Base-by-base conservation (phyloP, 2,888 invertebrate species). In the Perizoma flavofasciatum region DNA sequence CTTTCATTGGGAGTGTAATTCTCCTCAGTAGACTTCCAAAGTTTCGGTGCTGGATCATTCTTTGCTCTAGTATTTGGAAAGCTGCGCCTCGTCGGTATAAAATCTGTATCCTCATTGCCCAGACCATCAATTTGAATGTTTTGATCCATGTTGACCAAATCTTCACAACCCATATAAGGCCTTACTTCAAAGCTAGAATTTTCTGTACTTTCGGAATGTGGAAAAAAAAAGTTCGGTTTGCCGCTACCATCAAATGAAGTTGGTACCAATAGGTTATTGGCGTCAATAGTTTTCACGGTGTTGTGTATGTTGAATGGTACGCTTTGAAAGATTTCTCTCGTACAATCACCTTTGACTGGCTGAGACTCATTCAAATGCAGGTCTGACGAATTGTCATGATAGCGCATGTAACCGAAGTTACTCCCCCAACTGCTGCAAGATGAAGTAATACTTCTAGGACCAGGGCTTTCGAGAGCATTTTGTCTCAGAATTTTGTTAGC, bases 381-480 rank as follows among this genome's bases (percentile, higher is more conserved):
- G 59, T 92, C 93, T 40, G 84, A 85, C 59, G 77, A 89, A 72
- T 91, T 87, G 68, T 95, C 93, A 72, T 93, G 94, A 82, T 95
- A 95, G 50, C 94, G 92, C 34, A 96, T 93, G 73, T 95, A 95
- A 44, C 95, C 95, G 79, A 94, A 94, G 76, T 93, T 93, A 75
- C 93, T 93, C 2, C 92, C 92, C 88, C 92, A 92, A 82, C 93
- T 94, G 61, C 93, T 93, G 63, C 88, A 88, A 58, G 87, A 88
- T 5, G 92, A 92, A 6, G 89, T 89, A 50, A 86, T 84, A 32
- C 85, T 88, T 66, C 62, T 62, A 8, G 86, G 86, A 57, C 89
- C 92, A 4, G 86, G 86, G 58, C 89, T 92, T 45, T 93, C 94
- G 63, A 94, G 74, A 33, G 95, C 94, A 78, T 95, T 90, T 79